A percentile compares a stretch with the other conserved stretches of the same genome.
Conservation (phyloP, 2,888 invertebrate genomes). For the Podotricha telesiphe region DNA sequence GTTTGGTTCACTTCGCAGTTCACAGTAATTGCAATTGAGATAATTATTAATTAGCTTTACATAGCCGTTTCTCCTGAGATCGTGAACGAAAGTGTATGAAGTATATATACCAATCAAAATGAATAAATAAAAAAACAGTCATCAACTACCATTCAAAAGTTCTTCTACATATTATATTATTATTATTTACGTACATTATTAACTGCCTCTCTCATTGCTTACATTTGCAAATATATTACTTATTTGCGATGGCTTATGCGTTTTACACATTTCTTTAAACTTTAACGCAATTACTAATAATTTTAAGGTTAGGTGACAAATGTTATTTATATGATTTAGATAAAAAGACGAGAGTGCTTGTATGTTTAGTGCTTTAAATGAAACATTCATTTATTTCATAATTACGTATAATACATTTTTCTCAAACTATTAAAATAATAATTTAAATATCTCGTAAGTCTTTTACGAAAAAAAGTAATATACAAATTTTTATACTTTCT, state of each 20-base stretch:
- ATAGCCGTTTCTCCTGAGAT: conserved; percentile 7
- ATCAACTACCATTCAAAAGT: not conserved
- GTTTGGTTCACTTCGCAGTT: conserved; percentile 39
- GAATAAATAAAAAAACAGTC: not conserved
- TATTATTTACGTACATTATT: not conserved
- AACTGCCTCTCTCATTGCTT: not conserved
- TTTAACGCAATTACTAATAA: not conserved
- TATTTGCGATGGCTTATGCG: not conserved
- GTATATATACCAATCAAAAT: conserved; percentile 2
- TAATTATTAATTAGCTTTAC: conserved; percentile 38
- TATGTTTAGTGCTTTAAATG: too few species aligned
- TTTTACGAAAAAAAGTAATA: not conserved
- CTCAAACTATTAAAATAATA: not conserved
- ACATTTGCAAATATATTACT: not conserved
- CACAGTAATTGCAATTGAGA: conserved; percentile 36
- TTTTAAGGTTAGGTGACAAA: not conserved
- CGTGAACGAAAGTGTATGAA: not conserved
- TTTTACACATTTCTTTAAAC: not conserved
- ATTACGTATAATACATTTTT: too few species aligned
- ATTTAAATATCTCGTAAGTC: not conserved
- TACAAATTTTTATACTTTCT: not conserved
- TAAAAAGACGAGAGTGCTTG: too few species aligned
- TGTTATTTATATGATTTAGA: not conserved
- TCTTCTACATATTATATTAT: not conserved
- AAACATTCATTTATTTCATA: too few species aligned